Evolutionary conservation across 2,113 vertebrate species (phyloP), one percentile per base, ranked within the genome.

Genomic region (Tachysurus fulvidraco): DNA sequence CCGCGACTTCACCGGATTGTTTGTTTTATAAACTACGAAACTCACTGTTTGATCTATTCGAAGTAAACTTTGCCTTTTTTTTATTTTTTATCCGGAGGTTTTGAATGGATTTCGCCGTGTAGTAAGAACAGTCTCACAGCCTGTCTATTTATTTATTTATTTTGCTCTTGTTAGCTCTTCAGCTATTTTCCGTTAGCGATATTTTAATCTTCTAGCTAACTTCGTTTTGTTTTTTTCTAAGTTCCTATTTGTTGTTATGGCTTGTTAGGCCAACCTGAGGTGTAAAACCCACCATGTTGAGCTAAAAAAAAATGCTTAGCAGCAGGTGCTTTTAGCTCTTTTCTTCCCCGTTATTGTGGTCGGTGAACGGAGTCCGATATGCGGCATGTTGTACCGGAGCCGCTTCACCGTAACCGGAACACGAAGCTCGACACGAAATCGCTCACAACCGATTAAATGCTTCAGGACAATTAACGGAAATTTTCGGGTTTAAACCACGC

Each of bases 391-490:
- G 41, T 14, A 52, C 67, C 3, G 80, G 44, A 60, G 86, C 80
- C 57, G 71, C 86, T 83, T 87, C 23, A 64, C 19, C 28, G 69
- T 46, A 36, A 36, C 44, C 28, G 59, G 86, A 81, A 46, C 69
- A 71, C 50, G 82, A 41, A 84, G 21, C 52, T 60, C 79, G 59
- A 59, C 36, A 78, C 46, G 79, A 83, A 65, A 57, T 67, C 64
- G 28, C 25, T 69, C 54, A 54, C 55, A 1, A 54, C 55, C 55
- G 23, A 85, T 83, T 71, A 81, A 81, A 78, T 71, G 41, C 82
- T 79, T 79, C 54, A 57, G 83, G 79, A 79, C 71, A 65, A 83
- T 76, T 59, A n/a, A 85, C 54, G 84, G 67, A 74, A 74, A n/a
- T 46, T 64, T 85, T 76, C 44, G 54, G 44, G 44, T 85, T 57